Evolutionary conservation across 2,888 invertebrate species (phyloP).

Genomic region (Agrochola lychnidis): DNA sequence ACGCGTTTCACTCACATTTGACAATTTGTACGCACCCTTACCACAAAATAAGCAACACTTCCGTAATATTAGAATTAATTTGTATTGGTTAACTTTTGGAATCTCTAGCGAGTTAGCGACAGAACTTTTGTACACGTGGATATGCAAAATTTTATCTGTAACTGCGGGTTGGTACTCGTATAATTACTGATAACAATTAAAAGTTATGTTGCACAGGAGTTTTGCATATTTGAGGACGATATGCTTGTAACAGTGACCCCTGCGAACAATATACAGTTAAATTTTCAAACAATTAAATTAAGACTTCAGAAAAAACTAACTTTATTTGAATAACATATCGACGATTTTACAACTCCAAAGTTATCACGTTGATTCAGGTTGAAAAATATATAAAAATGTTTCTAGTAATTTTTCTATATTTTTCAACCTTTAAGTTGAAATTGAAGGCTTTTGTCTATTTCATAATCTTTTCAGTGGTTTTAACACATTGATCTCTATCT

Average conservation of each 20-base stretch:
- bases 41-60: slow-evolving; percentile 20
- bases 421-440: not conserved
- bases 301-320: not conserved
- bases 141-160: slow-evolving; percentile 25
- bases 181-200: slow-evolving; percentile 41
- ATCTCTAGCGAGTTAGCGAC: slow-evolving; percentile 7
- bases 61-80: slow-evolving; percentile 33
- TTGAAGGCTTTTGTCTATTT: not conserved
- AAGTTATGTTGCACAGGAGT: slow-evolving; percentile 27
- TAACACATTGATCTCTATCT: not conserved
- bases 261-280: not conserved
- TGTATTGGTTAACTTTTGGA: slow-evolving; percentile 40
- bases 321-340: not conserved
- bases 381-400: not conserved
- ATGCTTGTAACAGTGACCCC: not conserved
- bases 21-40: slow-evolving; percentile 36
- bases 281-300: not conserved
- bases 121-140: slow-evolving; percentile 17
- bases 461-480: not conserved
- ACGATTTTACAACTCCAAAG: not conserved
- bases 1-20: slow-evolving; percentile 30
- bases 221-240: slow-evolving; percentile 13
- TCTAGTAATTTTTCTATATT: not conserved
- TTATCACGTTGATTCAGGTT: not conserved
- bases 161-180: slow-evolving; percentile 12